Percentiles rank a stretch among this genome's conserved stretches.
Conservation (phyloP, 2,113 vertebrate species). For the Syngnathus floridae region DNA sequence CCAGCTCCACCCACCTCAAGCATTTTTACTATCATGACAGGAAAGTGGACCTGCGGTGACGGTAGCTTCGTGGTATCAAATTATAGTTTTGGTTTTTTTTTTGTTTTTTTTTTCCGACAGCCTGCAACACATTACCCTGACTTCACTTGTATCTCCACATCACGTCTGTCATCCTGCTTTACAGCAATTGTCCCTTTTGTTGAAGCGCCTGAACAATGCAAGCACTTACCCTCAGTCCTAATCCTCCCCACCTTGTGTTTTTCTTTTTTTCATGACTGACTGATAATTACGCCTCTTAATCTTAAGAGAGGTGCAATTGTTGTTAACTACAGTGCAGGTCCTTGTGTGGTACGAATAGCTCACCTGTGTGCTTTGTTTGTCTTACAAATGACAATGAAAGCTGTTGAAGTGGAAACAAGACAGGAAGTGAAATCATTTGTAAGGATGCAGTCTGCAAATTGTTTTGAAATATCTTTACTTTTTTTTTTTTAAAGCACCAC, state of each 20-base stretch:
- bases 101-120: not conserved
- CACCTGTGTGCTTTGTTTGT: slow-evolving; percentile 72
- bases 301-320: slow-evolving; percentile 71
- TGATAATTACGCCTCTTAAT: slow-evolving; percentile 68
- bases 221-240: slow-evolving; percentile 45
- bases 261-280: slow-evolving; percentile 37
- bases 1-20: slow-evolving; percentile 38
- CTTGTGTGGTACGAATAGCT: slow-evolving; percentile 67
- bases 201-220: slow-evolving; percentile 67
- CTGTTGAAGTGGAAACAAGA: slow-evolving; percentile 40
- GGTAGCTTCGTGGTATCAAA: not conserved
- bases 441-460: slow-evolving; percentile 3
- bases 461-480: slow-evolving; percentile 48
- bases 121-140: not conserved
- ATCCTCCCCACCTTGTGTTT: slow-evolving; percentile 44
- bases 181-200: slow-evolving; percentile 54
- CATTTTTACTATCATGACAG: slow-evolving; percentile 54
- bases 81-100: not conserved
- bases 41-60: slow-evolving; percentile 21
- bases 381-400: slow-evolving; percentile 71
- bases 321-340: slow-evolving; percentile 69
- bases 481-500: slow-evolving; percentile 52
- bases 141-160: slow-evolving; percentile 25
- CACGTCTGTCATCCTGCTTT: slow-evolving; percentile 37
- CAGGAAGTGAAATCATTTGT: slow-evolving; percentile 14